Evolutionary conservation across 2,113 vertebrate genomes (phyloP).

Genomic region (Atlantisia rogersi): DNA sequence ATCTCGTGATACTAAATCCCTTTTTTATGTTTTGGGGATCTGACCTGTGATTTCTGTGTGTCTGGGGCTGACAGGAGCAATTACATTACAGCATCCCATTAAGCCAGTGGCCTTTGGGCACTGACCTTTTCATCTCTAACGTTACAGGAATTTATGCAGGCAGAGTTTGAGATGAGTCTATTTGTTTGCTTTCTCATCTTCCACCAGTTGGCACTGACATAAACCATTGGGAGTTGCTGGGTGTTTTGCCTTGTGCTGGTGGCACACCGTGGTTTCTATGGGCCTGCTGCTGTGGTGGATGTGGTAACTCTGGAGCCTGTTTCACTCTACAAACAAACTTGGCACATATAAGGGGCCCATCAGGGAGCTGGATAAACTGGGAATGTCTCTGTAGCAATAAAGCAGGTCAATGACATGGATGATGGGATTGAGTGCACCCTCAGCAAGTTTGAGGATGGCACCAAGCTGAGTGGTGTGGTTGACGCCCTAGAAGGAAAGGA

Average conservation of each 20-base stretch:
- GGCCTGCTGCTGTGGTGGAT: not conserved
- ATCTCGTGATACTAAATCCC: slow-evolving; percentile 24
- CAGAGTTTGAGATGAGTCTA: not conserved
- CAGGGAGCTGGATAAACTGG: not conserved
- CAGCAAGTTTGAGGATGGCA: too few relatives aligned
- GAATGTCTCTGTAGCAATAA: not conserved
- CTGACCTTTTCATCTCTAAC: not conserved
- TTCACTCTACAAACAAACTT: not conserved
- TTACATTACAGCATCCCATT: not conserved
- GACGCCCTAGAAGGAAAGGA: too few relatives aligned
- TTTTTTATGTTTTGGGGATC: slow-evolving; percentile 1
- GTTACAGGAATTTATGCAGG: not conserved
- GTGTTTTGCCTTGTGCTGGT: not conserved
- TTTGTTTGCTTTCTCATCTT: not conserved
- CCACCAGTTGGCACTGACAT: not conserved
- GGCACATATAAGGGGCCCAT: rapidly evolving
- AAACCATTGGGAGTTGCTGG: not conserved
- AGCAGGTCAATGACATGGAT: not conserved
- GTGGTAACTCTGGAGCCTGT: not conserved
- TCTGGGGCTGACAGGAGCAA: slow-evolving; percentile 12
- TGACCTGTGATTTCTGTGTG: not conserved
- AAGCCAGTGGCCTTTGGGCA: slow-evolving; percentile 10
- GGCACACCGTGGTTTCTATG: not conserved
- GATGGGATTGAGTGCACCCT: too few relatives aligned
- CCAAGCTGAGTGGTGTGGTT: too few relatives aligned